phyloP scores from a whole-genome alignment of 2,888 invertebrate species.

The Gibbula magus region DNA sequence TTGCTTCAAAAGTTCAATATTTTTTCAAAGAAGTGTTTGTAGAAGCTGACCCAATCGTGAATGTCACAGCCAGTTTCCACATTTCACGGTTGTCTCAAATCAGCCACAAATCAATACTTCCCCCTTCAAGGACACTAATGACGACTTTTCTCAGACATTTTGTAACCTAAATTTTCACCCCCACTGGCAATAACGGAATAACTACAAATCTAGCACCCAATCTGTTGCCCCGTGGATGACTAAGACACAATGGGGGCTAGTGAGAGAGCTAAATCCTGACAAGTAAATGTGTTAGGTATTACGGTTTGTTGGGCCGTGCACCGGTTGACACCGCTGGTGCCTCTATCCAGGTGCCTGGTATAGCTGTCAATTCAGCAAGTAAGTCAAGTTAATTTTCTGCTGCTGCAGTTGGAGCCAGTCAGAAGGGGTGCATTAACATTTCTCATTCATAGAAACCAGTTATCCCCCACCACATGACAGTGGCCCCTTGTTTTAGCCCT shows the following conservation, averaged over 20 bases:
- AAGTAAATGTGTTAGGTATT: slow-evolving; percentile 16
- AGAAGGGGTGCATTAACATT: not conserved
- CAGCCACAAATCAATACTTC: not conserved
- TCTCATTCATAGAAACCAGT: slow-evolving; percentile 2
- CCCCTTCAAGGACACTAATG: not conserved
- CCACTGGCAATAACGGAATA: not conserved
- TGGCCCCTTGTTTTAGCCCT: too few relatives aligned
- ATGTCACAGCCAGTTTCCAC: too few relatives aligned
- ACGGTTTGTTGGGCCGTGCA: not conserved
- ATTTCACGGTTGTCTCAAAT: not conserved
- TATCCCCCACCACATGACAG: too few relatives aligned
- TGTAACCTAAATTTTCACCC: not conserved
- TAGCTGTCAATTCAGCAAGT: slow-evolving; percentile 20
- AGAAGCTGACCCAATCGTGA: too few relatives aligned
- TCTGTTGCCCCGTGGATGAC: not conserved
- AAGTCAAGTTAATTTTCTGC: not conserved
- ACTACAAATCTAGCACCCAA: not conserved
- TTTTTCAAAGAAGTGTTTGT: too few relatives aligned
- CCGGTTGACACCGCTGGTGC: not conserved
- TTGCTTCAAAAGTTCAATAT: too few relatives aligned
- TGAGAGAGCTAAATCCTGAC: not conserved
- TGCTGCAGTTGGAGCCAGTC: not conserved
- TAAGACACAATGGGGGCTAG: not conserved
- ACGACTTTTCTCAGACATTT: not conserved
- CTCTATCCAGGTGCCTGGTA: not conserved